Percentiles rank a stretch among this genome's conserved stretches.
Evolutionary conservation across 2,113 vertebrate species (phyloP).

Genomic region (Lontra canadensis): DNA sequence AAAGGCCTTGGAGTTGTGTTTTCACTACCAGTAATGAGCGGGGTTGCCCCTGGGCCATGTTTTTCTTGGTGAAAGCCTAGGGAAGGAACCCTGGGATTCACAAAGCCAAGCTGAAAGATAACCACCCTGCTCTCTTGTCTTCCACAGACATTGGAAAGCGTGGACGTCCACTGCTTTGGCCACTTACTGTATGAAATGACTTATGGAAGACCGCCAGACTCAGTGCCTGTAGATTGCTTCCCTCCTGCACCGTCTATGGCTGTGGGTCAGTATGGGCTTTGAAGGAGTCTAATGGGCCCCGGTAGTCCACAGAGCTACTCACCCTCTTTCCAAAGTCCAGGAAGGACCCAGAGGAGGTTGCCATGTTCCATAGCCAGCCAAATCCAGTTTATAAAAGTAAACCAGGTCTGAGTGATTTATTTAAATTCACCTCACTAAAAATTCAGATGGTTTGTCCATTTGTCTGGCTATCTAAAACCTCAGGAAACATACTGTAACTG

Average conservation of each 20-base stretch:
- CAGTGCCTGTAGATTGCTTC: constrained; percentile 90
- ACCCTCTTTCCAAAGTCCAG: background rate
- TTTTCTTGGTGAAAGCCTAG: background rate
- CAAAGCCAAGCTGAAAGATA: background rate
- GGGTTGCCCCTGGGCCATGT: background rate
- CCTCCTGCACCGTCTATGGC: constrained; percentile 88
- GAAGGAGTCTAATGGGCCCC: background rate
- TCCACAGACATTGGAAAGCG: constrained; percentile 91
- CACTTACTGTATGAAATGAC: constrained; percentile 98
- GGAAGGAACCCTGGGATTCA: background rate
- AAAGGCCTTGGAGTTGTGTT: background rate
- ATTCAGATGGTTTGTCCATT: background rate
- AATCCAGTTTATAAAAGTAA: background rate
- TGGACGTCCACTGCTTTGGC: constrained; percentile 96
- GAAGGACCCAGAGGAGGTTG: background rate
- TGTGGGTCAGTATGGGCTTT: constrained; percentile 88
- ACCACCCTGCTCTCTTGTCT: background rate
- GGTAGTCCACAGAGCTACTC: background rate
- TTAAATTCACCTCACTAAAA: background rate
- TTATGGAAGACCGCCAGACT: constrained; percentile 93
- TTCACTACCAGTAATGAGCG: background rate
- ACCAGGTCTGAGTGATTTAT: background rate
- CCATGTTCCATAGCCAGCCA: background rate
- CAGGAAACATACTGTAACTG: background rate
- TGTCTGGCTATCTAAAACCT: background rate